Evolutionary conservation across 2,113 vertebrate species (phyloP), one percentile per base, ranked within the genome.

Genomic region (Leuciscus idus): DNA sequence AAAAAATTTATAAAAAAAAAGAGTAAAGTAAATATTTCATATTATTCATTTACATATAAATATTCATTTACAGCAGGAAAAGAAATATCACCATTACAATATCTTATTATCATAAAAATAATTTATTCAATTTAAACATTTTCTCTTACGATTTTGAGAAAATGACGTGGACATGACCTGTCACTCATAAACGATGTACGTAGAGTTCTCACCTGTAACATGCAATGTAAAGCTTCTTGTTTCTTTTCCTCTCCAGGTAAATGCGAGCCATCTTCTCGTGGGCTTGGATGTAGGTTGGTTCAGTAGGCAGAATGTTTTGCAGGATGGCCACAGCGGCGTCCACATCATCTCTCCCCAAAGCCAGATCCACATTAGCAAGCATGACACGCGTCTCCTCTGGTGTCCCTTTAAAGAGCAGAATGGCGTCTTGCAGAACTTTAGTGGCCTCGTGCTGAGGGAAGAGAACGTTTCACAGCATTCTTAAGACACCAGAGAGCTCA

Each of bases 221-320:
- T 2, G 85, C 83, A 0, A 96, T 92, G 77, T 95, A 96, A 73
- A 95, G 92, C 26, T 76, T 87, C 74, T 70, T 77, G 23, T 95
- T 93, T 43, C 88, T 94, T 72, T 79, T 85, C 21, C 46, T 90
- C 21, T 91, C 82, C 83, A 96, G 93, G 83, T 95, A 96, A 84
- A 96, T 93, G 85, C 84, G 78, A 50, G 95, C 95, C 94, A 96
- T 94, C 90, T 96, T 96, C 89, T 96, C 92, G 66, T 89, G 94
- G 82, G 94, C 95, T 6, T 94, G 91, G 0, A 12, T 90, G 88
- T 95, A 96, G 84, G 91, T 92, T 17, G 92, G 90, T 76, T 95
- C 93, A 81, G 83, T 85, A 30, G 95, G 92, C 0, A 86, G 81
- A 87, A 96, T 79, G 61, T 85, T 86, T 50, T 89, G 80, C 61